A percentile compares a stretch with the other conserved stretches of the same genome.
These are phyloP conservation scores for Cladorhizidae sp. DNA, from an alignment of 37 sponge, comb jelly and placozoan species.

Conservation along the genomic window DNA sequence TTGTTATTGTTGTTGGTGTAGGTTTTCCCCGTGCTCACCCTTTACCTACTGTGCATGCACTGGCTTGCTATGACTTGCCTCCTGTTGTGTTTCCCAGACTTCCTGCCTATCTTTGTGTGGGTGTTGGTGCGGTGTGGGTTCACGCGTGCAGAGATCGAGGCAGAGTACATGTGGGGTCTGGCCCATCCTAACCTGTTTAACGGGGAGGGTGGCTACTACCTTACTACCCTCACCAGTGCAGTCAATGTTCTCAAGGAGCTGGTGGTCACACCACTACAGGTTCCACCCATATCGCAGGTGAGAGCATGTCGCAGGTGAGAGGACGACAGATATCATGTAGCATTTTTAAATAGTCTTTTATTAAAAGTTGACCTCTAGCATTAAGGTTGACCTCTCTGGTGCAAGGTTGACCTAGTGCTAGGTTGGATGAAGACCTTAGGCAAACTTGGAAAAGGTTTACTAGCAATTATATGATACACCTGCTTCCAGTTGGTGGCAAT, in stretches of 20 bases:
- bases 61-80: too few relatives aligned
- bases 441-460: too few relatives aligned
- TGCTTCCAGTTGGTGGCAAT: too few relatives aligned
- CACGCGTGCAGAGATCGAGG: slow-evolving; percentile 81
- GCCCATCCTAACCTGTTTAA: slow-evolving; percentile 84
- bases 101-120: slow-evolving; percentile 94
- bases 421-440: too few relatives aligned
- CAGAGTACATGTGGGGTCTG: slow-evolving; percentile 94
- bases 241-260: slow-evolving; percentile 69
- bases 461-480: too few relatives aligned
- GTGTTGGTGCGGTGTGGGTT: slow-evolving; percentile 77
- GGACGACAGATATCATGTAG: background rate
- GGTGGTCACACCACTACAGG: slow-evolving; percentile 3
- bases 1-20: too few relatives aligned
- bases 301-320: too few relatives aligned
- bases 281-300: background rate
- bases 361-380: background rate
- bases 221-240: slow-evolving; percentile 93
- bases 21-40: too few relatives aligned
- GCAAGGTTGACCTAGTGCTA: too few relatives aligned
- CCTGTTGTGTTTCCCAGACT: slow-evolving; percentile 57
- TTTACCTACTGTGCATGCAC: too few relatives aligned
- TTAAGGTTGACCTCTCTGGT: too few relatives aligned
- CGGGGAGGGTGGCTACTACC: slow-evolving; percentile 96
- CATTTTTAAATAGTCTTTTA: background rate